Conservation (phyloP, 2,888 invertebrate species). For the Macrosoma leucophasiata region DNA sequence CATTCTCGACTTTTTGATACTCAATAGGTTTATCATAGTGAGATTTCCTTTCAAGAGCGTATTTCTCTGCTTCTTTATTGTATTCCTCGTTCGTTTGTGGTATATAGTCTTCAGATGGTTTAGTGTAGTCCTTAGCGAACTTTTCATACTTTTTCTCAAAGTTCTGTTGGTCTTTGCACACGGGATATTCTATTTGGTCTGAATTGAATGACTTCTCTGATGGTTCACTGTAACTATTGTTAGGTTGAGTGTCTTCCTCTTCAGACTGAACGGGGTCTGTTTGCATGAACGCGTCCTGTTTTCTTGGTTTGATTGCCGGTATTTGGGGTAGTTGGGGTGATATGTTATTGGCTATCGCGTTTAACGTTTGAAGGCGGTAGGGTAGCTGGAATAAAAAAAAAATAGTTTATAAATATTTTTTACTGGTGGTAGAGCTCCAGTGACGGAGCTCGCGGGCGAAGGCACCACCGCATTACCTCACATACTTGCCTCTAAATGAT, state of each 20-base stretch:
- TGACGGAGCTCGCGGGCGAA: too few relatives aligned
- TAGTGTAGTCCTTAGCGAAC: constrained; percentile 55
- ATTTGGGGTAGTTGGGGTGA: constrained; percentile 30
- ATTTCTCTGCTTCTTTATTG: constrained; percentile 62
- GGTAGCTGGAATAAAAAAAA: constrained; percentile 39
- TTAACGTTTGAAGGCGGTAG: constrained; percentile 48
- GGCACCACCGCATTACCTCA: too few relatives aligned
- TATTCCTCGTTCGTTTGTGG: constrained; percentile 64
- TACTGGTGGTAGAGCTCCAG: too few relatives aligned
- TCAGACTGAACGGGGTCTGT: constrained; percentile 57
- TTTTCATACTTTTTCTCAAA: constrained; percentile 37
- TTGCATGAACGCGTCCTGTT: constrained; percentile 68
- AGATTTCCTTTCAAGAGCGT: constrained; percentile 53
- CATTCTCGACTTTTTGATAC: constrained; percentile 38
- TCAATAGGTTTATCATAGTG: constrained; percentile 42
- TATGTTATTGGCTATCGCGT: constrained; percentile 38
- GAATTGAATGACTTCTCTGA: constrained; percentile 30
- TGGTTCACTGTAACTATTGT: constrained; percentile 43
- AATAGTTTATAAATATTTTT: too few relatives aligned
- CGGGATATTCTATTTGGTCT: constrained; percentile 22
- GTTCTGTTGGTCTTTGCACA: constrained; percentile 17
- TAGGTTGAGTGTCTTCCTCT: constrained; percentile 42
- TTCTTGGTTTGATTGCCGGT: constrained; percentile 41
- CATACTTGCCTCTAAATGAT: too few relatives aligned
- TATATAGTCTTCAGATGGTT: constrained; percentile 48